phyloP scores from a whole-genome alignment of 2,888 invertebrate genomes.

The Podabrus alpinus region DNA sequence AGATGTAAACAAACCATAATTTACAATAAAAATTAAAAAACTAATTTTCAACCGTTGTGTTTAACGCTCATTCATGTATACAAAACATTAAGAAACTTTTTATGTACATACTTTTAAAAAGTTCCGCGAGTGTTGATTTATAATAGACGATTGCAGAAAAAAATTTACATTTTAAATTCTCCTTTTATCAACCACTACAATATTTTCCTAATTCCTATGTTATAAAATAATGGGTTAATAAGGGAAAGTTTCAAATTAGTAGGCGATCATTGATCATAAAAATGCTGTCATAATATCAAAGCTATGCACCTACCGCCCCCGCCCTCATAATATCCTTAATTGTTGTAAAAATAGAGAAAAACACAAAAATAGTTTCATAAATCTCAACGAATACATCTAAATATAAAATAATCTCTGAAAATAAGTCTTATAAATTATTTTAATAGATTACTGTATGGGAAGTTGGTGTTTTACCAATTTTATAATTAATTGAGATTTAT shows the following conservation, averaged over 20 bases:
- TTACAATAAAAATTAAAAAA: not conserved
- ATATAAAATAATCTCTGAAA: not conserved
- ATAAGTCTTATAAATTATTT: not conserved
- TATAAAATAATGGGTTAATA: no score
- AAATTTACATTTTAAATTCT: not conserved
- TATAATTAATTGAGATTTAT: slow-evolving; percentile 5
- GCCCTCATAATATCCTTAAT: not conserved
- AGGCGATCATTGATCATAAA: not conserved
- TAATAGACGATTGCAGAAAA: not conserved
- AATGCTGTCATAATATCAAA: not conserved
- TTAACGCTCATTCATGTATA: not conserved
- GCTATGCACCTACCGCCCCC: not conserved
- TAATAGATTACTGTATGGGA: not conserved
- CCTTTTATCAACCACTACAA: not conserved
- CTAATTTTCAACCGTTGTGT: not conserved
- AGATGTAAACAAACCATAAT: not conserved
- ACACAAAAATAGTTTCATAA: not conserved
- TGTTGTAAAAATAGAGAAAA: not conserved
- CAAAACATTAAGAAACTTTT: not conserved
- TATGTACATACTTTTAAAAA: not conserved
- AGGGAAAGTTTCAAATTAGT: not conserved
- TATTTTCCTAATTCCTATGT: no score
- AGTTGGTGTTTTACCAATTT: not conserved
- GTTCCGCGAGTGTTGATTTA: not conserved
- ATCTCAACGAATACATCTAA: not conserved